phyloP scores from a whole-genome alignment of 2,113 vertebrate species.

The Hymenochirus boettgeri region DNA sequence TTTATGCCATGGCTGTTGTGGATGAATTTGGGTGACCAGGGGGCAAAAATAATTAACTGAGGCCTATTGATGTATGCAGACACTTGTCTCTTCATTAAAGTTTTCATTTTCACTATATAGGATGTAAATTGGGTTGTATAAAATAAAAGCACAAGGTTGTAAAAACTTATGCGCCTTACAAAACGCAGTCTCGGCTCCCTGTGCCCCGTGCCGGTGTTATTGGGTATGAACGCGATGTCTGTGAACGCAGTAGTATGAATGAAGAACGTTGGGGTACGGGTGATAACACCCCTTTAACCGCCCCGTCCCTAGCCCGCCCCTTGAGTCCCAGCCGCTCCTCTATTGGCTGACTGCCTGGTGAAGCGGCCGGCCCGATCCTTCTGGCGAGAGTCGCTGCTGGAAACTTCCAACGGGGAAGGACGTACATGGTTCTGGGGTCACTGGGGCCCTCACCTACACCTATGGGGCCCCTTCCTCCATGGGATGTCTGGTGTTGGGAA shows the following conservation, averaged over 20 bases:
- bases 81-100: no score
- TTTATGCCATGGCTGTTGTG: no score
- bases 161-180: no score
- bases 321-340: constrained; percentile 8
- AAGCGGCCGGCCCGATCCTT: not conserved
- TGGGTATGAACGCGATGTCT: not conserved
- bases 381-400: not conserved
- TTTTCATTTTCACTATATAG: no score
- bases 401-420: constrained; percentile 11
- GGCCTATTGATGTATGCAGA: no score
- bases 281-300: not conserved
- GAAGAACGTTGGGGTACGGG: not conserved
- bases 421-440: not conserved
- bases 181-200: not conserved
- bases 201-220: not conserved
- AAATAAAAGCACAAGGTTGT: no score
- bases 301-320: not conserved
- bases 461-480: not conserved
- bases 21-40: no score
- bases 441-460: not conserved
- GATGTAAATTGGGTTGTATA: no score
- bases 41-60: no score
- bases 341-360: constrained; percentile 18
- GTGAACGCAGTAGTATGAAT: not conserved
- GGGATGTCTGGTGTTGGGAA: not conserved